Evolutionary conservation across 2,888 invertebrate genomes (phyloP).

Genomic region (Leucoma salicis): DNA sequence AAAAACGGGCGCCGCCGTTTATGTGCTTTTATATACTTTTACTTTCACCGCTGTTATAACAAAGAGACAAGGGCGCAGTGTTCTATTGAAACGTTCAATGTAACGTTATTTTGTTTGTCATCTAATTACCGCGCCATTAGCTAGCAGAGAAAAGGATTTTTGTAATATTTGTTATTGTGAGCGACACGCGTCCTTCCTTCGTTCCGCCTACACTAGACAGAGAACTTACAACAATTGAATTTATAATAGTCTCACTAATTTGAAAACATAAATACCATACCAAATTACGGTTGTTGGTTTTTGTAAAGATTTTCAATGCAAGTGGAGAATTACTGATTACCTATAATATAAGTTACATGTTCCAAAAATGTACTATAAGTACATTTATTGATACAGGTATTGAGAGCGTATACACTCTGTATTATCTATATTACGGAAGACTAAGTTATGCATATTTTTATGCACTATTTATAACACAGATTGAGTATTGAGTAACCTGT

Average conservation of each 20-base stretch:
- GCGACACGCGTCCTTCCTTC: constrained; percentile 48
- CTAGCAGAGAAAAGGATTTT: constrained; percentile 41
- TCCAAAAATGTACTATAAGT: too few species aligned
- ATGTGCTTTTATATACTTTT: constrained; percentile 44
- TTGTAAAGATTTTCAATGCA: background rate
- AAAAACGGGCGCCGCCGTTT: constrained; percentile 41
- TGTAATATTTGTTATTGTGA: constrained; percentile 37
- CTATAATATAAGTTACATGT: too few species aligned
- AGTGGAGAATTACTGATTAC: background rate
- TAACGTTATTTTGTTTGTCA: constrained; percentile 59
- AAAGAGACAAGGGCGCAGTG: constrained; percentile 42
- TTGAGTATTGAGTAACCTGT: too few species aligned
- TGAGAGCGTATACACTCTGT: too few species aligned
- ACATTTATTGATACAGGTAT: too few species aligned
- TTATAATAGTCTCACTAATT: constrained; percentile 16
- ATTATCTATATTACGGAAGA: too few species aligned
- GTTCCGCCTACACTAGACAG: constrained; percentile 25
- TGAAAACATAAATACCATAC: constrained; percentile 10
- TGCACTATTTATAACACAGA: too few species aligned
- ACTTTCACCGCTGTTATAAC: constrained; percentile 56
- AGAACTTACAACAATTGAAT: constrained; percentile 27
- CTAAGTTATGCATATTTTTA: too few species aligned
- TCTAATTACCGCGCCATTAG: constrained; percentile 57
- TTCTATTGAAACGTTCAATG: constrained; percentile 44
- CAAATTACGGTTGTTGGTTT: background rate